Evolutionary conservation across 1,140 invertebrate species (phyloP).

Genomic region (Triops cancriformis): DNA sequence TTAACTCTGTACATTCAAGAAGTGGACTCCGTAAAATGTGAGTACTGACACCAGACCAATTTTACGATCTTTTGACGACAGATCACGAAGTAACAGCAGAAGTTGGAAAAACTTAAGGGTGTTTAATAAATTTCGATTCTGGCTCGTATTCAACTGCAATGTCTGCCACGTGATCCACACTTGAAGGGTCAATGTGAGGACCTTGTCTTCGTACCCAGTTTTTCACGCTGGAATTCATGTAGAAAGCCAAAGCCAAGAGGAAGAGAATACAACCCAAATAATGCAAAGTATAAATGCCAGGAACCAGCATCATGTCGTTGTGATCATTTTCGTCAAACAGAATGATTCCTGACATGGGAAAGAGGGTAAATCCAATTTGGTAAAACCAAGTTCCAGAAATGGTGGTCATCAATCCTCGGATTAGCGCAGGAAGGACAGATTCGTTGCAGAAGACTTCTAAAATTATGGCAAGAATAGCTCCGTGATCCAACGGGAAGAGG

Average conservation of each 20-base stretch:
- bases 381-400: not conserved
- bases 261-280: not conserved
- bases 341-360: not conserved
- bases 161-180: not conserved
- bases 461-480: not conserved
- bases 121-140: not conserved
- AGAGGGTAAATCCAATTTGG: not conserved
- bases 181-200: not conserved
- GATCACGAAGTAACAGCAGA: too few relatives aligned
- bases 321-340: not conserved
- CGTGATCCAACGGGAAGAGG: not conserved
- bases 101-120: not conserved
- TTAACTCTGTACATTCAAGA: too few relatives aligned
- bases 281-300: not conserved
- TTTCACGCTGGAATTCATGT: not conserved
- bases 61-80: too few relatives aligned
- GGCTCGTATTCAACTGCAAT: not conserved
- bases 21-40: too few relatives aligned
- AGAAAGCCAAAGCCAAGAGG: not conserved
- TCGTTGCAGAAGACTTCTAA: not conserved
- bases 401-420: not conserved
- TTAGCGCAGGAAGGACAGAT: not conserved
- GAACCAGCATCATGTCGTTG: slow-evolving; percentile 3
- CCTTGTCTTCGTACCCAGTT: not conserved
- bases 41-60: too few relatives aligned